These are phyloP conservation scores for Orthosia gracilis DNA, from an alignment of 2,888 invertebrate genomes.

Conservation along the genomic window DNA sequence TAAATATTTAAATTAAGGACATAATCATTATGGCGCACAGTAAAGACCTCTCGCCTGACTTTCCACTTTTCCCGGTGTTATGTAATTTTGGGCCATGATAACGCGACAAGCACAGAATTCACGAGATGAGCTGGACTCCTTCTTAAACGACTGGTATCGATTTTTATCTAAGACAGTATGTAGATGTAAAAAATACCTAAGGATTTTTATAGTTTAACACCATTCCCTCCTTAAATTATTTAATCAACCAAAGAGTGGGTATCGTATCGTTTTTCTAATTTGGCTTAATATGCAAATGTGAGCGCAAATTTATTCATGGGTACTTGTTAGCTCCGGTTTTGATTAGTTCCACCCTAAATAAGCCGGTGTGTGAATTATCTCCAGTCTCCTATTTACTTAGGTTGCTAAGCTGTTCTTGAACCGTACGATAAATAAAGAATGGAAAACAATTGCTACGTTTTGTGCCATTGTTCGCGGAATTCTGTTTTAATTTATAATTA, in stretches of 20 bases:
- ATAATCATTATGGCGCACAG: too few species aligned
- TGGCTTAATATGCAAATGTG: conserved; percentile 62
- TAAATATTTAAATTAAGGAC: too few species aligned
- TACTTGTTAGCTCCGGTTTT: conserved; percentile 70
- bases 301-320: conserved; percentile 72
- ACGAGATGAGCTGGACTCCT: too few species aligned
- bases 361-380: conserved; percentile 70
- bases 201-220: not conserved
- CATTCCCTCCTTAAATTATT: conserved; percentile 38
- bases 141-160: too few species aligned
- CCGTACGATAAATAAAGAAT: conserved; percentile 67
- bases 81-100: too few species aligned
- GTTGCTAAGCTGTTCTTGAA: conserved; percentile 68
- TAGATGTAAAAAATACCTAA: not conserved
- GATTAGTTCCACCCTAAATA: conserved; percentile 71
- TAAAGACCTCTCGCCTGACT: too few species aligned
- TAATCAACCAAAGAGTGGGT: conserved; percentile 54
- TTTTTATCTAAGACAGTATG: too few species aligned
- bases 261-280: conserved; percentile 60
- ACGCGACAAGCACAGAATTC: too few species aligned
- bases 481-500: conserved; percentile 34
- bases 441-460: conserved; percentile 46
- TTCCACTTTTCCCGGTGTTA: too few species aligned
- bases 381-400: conserved; percentile 72
- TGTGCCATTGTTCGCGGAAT: conserved; percentile 27